Conservation (phyloP, 2,888 invertebrate genomes). For the Bombylius discolor region DNA sequence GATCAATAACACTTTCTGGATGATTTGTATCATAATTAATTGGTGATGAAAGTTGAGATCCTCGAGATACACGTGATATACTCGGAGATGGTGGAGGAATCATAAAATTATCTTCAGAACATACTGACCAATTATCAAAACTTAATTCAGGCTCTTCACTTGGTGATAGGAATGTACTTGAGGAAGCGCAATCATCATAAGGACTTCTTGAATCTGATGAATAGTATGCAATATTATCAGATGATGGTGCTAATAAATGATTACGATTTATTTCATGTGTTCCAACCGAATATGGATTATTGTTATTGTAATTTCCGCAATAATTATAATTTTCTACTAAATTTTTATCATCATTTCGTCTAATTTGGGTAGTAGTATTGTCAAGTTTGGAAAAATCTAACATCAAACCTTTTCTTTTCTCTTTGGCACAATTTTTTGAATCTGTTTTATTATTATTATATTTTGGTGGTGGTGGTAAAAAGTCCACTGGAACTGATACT, state of each 20-base stretch:
- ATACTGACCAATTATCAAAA: constrained; percentile 54
- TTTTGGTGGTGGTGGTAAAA: constrained; percentile 32
- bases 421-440: constrained; percentile 19
- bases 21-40: constrained; percentile 39
- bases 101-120: constrained; percentile 43
- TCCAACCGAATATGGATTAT: constrained; percentile 3
- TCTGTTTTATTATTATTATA: constrained; percentile 11
- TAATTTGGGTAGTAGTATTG: constrained; percentile 17
- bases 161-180: constrained; percentile 43
- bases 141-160: constrained; percentile 43
- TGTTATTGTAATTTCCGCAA: constrained; percentile 22
- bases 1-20: constrained; percentile 65
- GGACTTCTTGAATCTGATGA: constrained; percentile 34
- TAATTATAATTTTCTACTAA: constrained; percentile 26
- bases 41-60: constrained; percentile 37
- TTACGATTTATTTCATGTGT: constrained; percentile 31
- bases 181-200: constrained; percentile 36
- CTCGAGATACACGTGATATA: constrained; percentile 33
- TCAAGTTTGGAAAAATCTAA: constrained; percentile 48
- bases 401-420: constrained; percentile 42
- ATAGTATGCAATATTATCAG: constrained; percentile 33
- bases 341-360: constrained; percentile 27
- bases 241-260: constrained; percentile 28
- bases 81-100: constrained; percentile 26
- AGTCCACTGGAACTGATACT: constrained; percentile 31